phyloP scores from a whole-genome alignment of 2,888 invertebrate genomes.

The Ichneumoninae sp. region DNA sequence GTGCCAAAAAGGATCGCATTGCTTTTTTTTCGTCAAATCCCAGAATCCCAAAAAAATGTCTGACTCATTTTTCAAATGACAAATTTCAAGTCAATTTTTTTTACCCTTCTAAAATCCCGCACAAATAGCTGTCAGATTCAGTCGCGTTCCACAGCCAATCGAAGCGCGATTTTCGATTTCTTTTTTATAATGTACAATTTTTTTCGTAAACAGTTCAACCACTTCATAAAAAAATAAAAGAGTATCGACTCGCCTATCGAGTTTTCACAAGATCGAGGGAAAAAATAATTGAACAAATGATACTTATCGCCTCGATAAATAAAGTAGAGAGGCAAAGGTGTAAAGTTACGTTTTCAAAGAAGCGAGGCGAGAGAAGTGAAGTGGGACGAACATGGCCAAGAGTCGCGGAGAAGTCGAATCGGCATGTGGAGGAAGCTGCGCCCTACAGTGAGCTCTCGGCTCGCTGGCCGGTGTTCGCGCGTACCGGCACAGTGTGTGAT shows the following conservation, averaged over 20 bases:
- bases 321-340: neutral
- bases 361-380: neutral
- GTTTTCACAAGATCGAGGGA: neutral
- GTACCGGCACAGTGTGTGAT: slow-evolving; percentile 42
- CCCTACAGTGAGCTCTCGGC: neutral
- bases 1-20: no score
- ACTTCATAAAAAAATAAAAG: neutral
- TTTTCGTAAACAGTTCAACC: neutral
- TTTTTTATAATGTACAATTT: neutral
- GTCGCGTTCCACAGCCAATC: neutral
- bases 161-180: neutral
- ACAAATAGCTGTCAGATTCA: neutral
- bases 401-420: slow-evolving; percentile 32
- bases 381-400: neutral
- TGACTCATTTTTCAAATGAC: no score
- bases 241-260: no score
- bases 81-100: no score
- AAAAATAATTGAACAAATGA: neutral
- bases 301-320: neutral
- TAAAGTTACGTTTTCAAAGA: neutral
- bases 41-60: no score
- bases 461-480: neutral
- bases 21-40: no score
- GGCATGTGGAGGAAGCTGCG: neutral
- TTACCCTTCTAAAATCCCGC: no score